These are phyloP conservation scores for Panonychus citri DNA, from an alignment of 1,140 invertebrate genomes.

Conservation along the genomic window DNA sequence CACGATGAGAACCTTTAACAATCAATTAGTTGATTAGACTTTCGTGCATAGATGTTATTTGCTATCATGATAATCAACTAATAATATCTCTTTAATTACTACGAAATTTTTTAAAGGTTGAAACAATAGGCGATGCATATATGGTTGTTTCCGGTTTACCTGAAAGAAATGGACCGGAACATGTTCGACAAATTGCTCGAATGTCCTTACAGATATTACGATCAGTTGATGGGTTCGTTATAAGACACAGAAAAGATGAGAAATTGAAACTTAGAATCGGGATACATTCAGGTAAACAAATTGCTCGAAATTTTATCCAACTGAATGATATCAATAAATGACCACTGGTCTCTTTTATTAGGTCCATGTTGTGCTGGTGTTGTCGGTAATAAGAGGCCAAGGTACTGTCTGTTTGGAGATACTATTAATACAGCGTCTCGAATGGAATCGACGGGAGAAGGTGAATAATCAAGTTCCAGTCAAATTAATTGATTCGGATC, in stretches of 20 bases:
- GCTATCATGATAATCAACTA: not conserved
- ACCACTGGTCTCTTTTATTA: not conserved
- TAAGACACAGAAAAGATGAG: not conserved
- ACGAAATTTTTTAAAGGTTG: constrained; percentile 70
- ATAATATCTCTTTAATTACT: not conserved
- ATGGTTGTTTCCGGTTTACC: constrained; percentile 35
- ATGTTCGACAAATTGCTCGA: not conserved
- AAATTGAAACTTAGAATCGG: constrained; percentile 62
- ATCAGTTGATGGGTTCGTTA: not conserved
- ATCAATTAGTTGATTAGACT: not conserved
- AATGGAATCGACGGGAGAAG: constrained; percentile 47
- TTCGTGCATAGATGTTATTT: not conserved
- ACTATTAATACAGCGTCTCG: constrained; percentile 47
- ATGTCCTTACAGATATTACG: not conserved
- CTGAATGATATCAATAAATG: not conserved
- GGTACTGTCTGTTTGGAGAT: constrained; percentile 77
- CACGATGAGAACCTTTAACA: constrained; percentile 12
- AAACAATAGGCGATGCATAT: constrained; percentile 92
- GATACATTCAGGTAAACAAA: constrained; percentile 40
- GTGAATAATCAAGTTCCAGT: constrained; percentile 22
- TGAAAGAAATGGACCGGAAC: not conserved
- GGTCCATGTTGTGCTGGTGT: constrained; percentile 40
- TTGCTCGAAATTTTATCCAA: not conserved
- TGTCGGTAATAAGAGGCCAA: constrained; percentile 75
- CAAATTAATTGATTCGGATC: not conserved